Base-by-base conservation (phyloP, 2,797 vertebrate genomes). In the Dendrocincla tyrannina region DNA sequence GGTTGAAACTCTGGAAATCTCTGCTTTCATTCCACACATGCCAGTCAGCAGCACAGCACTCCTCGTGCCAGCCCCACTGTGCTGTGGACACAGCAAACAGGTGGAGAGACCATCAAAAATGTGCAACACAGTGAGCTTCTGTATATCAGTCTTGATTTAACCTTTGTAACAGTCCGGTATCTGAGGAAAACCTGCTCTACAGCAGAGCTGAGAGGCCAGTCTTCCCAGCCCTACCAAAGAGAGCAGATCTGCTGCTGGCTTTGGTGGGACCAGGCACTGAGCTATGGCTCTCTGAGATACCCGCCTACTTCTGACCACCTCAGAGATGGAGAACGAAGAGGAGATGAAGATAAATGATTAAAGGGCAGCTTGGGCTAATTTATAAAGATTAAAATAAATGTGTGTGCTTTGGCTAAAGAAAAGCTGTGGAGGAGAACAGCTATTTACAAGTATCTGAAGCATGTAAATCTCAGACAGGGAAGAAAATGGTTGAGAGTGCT, bases 371-470 rank as follows among this genome's bases (percentile, higher is more conserved):
- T 88, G 76, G 35, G 72, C 67, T 95, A 94, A 96, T 96, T 95
- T 93, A 79, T 93, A 92, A 95, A 93, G 76, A 93, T 94, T 93
- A 92, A 92, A 95, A 95, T 88, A 91, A 96, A 95, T 92, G 24
- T 72, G 85, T 91, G 52, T 83, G 58, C 85, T 94, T 88, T 92
- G 81, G 79, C 64, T 81, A 72, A 92, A 91, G 79, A 86, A 89
- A 88, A 94, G 53, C 91, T 77, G 49, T 74, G 77, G 59, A 92
- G 50, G 56, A 89, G 91, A 93, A 15, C 37, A 85, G 75, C 94
- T 96, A 91, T 95, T 93, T 95, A 96, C 94, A 93, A 95, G 79
- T 92, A 91, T 83, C 83, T 89, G 75, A 91, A 90, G 85, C 89
- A 85, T 94, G 95, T 97, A 92, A 85, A 95, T 95, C 90, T 93